A percentile compares a stretch with the other conserved stretches of the same genome.
Evolutionary conservation across 2,113 vertebrate genomes (phyloP).

Genomic region (Epinephelus lanceolatus): DNA sequence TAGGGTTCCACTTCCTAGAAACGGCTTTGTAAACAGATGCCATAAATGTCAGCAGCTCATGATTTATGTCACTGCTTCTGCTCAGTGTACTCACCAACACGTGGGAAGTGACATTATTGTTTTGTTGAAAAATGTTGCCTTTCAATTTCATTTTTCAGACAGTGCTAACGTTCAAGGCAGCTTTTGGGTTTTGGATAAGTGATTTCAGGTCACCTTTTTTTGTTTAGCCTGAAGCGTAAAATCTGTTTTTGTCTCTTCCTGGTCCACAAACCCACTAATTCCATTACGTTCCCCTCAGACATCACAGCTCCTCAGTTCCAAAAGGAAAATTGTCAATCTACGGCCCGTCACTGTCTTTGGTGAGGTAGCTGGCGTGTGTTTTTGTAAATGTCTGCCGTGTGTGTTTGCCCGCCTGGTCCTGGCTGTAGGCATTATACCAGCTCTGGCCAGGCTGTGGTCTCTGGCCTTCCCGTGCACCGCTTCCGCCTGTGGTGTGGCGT

Average conservation of each 20-base stretch:
- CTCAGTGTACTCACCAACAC: slow-evolving; percentile 25
- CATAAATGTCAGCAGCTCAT: slow-evolving; percentile 73
- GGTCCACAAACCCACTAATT: slow-evolving; percentile 44
- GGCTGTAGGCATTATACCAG: slow-evolving; percentile 53
- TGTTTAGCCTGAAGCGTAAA: slow-evolving; percentile 13
- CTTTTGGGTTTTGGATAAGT: slow-evolving; percentile 19
- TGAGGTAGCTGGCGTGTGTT: slow-evolving; percentile 52
- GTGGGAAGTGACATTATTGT: slow-evolving; percentile 49
- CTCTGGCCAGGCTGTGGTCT: slow-evolving; percentile 71
- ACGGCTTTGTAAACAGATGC: slow-evolving; percentile 58
- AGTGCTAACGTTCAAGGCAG: not conserved
- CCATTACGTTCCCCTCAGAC: slow-evolving; percentile 48
- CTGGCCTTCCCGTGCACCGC: slow-evolving; percentile 63
- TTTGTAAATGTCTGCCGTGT: slow-evolving; percentile 64
- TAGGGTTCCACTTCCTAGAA: slow-evolving; percentile 71
- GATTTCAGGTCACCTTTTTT: slow-evolving; percentile 1
- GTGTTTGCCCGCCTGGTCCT: slow-evolving; percentile 55
- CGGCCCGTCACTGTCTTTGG: slow-evolving; percentile 32
- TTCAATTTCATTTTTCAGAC: slow-evolving; percentile 32
- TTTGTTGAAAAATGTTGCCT: slow-evolving; percentile 38
- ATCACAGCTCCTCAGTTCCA: slow-evolving; percentile 38
- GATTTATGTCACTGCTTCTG: slow-evolving; percentile 62
- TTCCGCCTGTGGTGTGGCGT: slow-evolving; percentile 78
- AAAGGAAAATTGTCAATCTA: slow-evolving; percentile 42
- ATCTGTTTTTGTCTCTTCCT: slow-evolving; percentile 33